phyloP scores from a whole-genome alignment of 2,113 vertebrate genomes.

The Excalfactoria chinensis region DNA sequence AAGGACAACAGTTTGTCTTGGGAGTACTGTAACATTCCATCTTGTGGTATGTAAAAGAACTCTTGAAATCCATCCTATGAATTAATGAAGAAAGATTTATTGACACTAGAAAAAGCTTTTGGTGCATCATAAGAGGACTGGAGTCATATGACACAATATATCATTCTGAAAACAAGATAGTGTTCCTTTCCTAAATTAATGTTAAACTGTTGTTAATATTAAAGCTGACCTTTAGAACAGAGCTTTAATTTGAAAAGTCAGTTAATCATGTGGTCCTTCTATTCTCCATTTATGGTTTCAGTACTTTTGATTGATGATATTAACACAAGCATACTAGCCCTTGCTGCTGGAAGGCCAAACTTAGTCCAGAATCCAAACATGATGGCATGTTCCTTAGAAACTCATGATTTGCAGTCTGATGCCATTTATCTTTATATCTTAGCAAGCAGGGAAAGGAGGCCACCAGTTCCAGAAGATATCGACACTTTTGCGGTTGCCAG shows the following conservation, averaged over 20 bases:
- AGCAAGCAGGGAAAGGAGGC: conserved; percentile 56
- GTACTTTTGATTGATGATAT: background rate
- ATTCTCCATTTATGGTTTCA: background rate
- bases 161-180: background rate
- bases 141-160: background rate
- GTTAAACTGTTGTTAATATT: background rate
- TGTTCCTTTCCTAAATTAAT: background rate
- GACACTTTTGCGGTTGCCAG: background rate
- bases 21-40: conserved; percentile 86
- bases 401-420: background rate
- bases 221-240: background rate
- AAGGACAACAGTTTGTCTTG: conserved; percentile 86
- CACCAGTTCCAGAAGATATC: background rate
- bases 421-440: background rate
- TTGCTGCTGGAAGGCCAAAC: background rate
- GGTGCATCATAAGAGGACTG: background rate
- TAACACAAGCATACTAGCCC: background rate
- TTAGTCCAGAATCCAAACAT: background rate
- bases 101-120: background rate
- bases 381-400: background rate
- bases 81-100: conserved; percentile 9
- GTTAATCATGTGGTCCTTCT: background rate
- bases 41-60: conserved; percentile 77
- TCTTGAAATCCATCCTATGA: background rate
- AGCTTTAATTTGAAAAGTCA: background rate